Evolutionary conservation across 2,113 vertebrate genomes (phyloP).

Genomic region (Malurus melanocephalus): DNA sequence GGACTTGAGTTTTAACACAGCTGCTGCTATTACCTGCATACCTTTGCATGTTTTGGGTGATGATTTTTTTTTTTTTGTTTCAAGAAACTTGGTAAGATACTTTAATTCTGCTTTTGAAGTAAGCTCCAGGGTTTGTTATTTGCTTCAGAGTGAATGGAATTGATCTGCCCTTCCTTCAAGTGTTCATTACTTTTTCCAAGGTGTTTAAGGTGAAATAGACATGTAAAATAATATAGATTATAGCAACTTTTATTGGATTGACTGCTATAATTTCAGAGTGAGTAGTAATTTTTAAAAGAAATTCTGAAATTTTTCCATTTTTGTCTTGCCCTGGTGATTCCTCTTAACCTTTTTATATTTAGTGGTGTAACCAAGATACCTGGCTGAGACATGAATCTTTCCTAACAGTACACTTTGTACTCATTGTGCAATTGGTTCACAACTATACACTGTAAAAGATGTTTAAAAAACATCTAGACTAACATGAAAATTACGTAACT

Average conservation of each 20-base stretch:
- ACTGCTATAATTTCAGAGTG: not conserved
- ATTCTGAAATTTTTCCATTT: not conserved
- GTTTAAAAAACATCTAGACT: conserved; percentile 8
- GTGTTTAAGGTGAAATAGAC: not conserved
- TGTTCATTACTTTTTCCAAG: not conserved
- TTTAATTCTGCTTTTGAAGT: not conserved
- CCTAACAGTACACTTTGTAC: conserved; percentile 1
- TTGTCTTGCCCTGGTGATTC: not conserved
- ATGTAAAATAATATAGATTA: not conserved
- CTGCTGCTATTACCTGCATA: not conserved
- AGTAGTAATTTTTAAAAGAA: not conserved
- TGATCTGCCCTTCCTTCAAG: not conserved
- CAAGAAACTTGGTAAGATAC: not conserved
- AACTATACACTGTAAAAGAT: not conserved
- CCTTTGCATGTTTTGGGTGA: too few species aligned
- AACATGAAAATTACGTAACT: conserved; percentile 15
- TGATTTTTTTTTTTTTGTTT: not conserved
- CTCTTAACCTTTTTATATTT: not conserved
- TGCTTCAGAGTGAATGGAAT: not conserved
- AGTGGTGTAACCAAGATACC: not conserved
- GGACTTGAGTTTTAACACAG: not conserved
- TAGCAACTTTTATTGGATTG: not conserved
- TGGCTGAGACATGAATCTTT: not conserved
- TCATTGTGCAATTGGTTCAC: not conserved
- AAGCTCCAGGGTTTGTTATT: accelerated